Evolutionary conservation across 2,113 vertebrate species (phyloP).

Genomic region (Paraplagusia blochii): DNA sequence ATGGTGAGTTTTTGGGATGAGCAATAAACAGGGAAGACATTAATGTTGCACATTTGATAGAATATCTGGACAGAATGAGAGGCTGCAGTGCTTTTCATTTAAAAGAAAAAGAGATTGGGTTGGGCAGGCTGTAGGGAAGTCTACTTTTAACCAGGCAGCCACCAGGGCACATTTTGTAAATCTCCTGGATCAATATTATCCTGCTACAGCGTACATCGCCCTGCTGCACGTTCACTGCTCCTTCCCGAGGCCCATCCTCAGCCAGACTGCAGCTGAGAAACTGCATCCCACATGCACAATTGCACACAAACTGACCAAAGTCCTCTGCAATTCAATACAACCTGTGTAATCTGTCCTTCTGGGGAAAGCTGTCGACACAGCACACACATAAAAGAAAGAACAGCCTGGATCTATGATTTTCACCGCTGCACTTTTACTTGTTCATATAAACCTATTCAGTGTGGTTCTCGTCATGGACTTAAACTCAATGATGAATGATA

Average conservation of each 20-base stretch:
- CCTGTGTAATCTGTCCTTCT: constrained; percentile 28
- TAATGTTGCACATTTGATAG: constrained; percentile 1
- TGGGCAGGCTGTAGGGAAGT: constrained; percentile 55
- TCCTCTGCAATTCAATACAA: constrained; percentile 27
- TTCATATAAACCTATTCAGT: background rate
- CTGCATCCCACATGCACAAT: background rate
- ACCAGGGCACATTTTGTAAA: constrained; percentile 45
- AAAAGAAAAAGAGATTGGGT: constrained; percentile 33
- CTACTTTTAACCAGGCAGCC: constrained; percentile 46
- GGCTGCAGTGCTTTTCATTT: constrained; percentile 52
- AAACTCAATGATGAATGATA: background rate
- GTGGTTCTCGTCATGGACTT: background rate
- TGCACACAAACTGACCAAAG: background rate
- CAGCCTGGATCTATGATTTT: background rate
- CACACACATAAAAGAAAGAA: background rate
- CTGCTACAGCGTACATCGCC: constrained; percentile 10
- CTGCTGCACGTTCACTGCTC: constrained; percentile 3
- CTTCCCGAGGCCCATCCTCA: background rate
- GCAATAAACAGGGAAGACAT: background rate
- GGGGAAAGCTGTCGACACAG: constrained; percentile 24
- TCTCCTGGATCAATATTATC: constrained; percentile 49
- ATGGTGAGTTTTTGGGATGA: background rate
- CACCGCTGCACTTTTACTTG: constrained; percentile 15
- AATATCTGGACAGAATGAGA: constrained; percentile 30
- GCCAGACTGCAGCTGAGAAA: constrained; percentile 11